Evolutionary conservation across 2,888 invertebrate species (phyloP), one percentile per base, ranked within the genome.

Genomic region (Drosophila algonquin): DNA sequence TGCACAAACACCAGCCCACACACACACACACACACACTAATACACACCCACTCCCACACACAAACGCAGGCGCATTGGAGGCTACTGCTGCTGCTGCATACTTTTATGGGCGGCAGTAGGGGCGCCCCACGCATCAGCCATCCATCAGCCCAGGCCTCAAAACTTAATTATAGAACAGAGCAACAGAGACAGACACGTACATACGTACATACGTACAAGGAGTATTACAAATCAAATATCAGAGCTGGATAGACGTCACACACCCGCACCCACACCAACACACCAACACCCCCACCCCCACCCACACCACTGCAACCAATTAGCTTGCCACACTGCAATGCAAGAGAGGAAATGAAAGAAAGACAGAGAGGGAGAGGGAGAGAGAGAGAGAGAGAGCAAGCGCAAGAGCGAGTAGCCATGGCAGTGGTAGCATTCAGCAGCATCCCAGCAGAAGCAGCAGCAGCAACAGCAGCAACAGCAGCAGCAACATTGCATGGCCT

Each of bases 131-230:
- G 27, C 47, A 47, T 30, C 56, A 58, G 27, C 18, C 35, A 35
- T 46, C 45, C 5, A 12, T 30, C 58, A 35, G 30, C 53, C 45
- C 54, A 63, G 67, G 59, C 61, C 62, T 68, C 40, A 53, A 75
- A 78, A 84, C 89, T 87, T 75, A 73, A 89, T 89, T 83, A 87
- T 83, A 65, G 73, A 71, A 80, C 71, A 70, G 53, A 58, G 63
- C 32, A 63, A 35, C 62, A 73, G 40, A 14, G 40, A 14, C 40
- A 40, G 40, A 14, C 27, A 2, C 14, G 40, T 40, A 40, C 14
- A n/a, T 18, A 18, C 18, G 18, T 18, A n/a, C n/a, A n/a, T n/a
- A n/a, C 40, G 40, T 40, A 40, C 40, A 40, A 40, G 71, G 67
- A 70, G 51, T 57, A 72, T 71, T 72, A 70, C 73, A 87, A 83